A percentile compares a stretch with the other conserved stretches of the same genome.
These are phyloP conservation scores for Odontesthes bonariensis DNA, from an alignment of 2,113 vertebrate genomes.

Conservation along the genomic window DNA sequence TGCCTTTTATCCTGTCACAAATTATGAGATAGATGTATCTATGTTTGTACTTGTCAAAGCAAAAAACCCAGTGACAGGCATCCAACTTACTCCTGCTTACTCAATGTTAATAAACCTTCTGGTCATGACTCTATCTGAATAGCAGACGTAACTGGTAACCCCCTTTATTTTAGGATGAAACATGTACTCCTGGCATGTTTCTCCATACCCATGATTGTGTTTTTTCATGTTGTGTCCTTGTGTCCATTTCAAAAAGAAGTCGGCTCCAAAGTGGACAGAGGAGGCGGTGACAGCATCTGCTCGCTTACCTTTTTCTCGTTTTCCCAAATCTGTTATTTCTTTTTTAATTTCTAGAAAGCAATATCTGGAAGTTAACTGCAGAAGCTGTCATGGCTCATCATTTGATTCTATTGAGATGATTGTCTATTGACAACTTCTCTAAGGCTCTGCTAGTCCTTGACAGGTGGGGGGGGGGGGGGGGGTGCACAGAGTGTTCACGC, in stretches of 20 bases:
- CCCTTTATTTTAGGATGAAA: conserved; percentile 10
- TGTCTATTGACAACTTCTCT: conserved; percentile 46
- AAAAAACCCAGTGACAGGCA: neutral
- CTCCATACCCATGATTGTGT: neutral
- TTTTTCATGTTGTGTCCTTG: conserved; percentile 2
- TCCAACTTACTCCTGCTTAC: neutral
- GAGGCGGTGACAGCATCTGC: neutral
- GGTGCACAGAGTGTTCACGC: conserved; percentile 24
- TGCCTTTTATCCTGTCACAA: no score
- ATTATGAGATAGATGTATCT: neutral
- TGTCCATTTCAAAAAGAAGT: conserved; percentile 12
- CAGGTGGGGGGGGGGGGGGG: conserved; percentile 22
- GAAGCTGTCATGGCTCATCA: neutral
- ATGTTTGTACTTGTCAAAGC: neutral
- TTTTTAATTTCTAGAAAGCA: neutral
- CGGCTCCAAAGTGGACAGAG: neutral
- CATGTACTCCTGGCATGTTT: neutral
- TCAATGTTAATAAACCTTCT: neutral
- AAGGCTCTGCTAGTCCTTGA: conserved; percentile 28
- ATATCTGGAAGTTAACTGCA: neutral
- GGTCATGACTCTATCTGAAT: neutral
- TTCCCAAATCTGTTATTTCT: no score
- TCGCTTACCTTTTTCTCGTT: neutral
- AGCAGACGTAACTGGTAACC: conserved; percentile 2
- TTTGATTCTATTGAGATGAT: no score